Evolutionary conservation across 2,888 invertebrate species (phyloP).

Genomic region (Leptura quadrifasciata): DNA sequence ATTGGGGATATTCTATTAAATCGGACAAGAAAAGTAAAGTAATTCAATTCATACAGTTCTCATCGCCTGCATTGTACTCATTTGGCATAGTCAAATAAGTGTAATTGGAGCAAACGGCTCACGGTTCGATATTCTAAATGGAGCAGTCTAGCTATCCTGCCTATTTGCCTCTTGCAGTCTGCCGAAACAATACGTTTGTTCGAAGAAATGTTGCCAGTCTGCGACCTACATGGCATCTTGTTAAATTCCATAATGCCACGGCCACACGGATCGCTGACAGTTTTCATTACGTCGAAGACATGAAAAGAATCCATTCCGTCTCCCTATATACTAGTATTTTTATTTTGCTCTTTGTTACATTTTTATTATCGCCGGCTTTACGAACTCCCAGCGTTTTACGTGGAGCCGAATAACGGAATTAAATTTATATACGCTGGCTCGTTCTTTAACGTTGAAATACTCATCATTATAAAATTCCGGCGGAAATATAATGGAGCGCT

Average conservation of each 20-base stretch:
- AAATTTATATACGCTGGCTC: background rate
- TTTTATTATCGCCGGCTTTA: slow-evolving; percentile 10
- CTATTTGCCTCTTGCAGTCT: background rate
- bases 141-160: background rate
- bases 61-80: too few relatives aligned
- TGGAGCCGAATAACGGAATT: background rate
- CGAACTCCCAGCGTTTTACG: background rate
- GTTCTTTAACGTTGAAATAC: background rate
- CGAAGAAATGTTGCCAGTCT: slow-evolving; percentile 14
- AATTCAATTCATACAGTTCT: too few relatives aligned
- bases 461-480: slow-evolving; percentile 4
- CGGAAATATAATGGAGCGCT: background rate
- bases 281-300: slow-evolving; percentile 21
- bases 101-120: too few relatives aligned
- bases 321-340: background rate
- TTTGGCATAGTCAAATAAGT: too few relatives aligned
- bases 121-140: too few relatives aligned
- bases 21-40: too few relatives aligned
- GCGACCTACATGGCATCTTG: slow-evolving; percentile 15
- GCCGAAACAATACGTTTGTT: background rate
- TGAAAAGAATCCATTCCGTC: slow-evolving; percentile 12
- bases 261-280: slow-evolving; percentile 10
- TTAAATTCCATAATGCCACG: slow-evolving; percentile 3
- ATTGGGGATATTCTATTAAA: too few relatives aligned
- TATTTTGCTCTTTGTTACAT: slow-evolving; percentile 10